Conservation (phyloP, 2,113 vertebrate species). For the Poeciliopsis occidentalis region DNA sequence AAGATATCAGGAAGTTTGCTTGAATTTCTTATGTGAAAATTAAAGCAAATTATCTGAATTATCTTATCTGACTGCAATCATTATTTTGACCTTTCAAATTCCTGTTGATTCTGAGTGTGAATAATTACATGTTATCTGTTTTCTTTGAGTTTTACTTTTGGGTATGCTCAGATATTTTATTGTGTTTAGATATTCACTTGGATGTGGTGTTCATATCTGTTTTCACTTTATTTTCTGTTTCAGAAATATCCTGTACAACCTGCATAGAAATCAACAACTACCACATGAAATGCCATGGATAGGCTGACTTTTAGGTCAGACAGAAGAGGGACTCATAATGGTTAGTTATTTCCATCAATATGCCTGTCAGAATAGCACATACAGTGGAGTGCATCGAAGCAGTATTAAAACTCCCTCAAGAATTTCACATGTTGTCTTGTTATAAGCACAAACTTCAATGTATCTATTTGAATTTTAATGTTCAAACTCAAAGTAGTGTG, state of each 20-base stretch:
- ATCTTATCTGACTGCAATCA: background rate
- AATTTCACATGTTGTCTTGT: background rate
- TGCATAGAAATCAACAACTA: background rate
- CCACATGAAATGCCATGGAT: constrained; percentile 37
- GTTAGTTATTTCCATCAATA: constrained; percentile 12
- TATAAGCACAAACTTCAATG: background rate
- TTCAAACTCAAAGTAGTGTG: background rate
- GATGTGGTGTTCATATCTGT: background rate
- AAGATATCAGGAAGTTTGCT: no score
- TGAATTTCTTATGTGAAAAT: background rate
- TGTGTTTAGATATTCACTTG: background rate
- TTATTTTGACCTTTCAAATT: constrained; percentile 1
- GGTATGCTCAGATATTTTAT: background rate
- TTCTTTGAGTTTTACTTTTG: background rate
- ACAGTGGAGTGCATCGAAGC: background rate
- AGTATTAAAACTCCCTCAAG: background rate
- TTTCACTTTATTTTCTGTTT: constrained; percentile 2
- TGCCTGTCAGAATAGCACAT: background rate
- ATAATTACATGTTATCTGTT: background rate
- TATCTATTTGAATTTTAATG: background rate
- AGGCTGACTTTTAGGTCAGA: background rate
- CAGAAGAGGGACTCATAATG: constrained; percentile 11
- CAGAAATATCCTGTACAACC: background rate
- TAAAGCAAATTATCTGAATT: background rate
- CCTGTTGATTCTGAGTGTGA: background rate